Evolutionary conservation across 2,797 vertebrate genomes (phyloP), one percentile per base, ranked within the genome.

Genomic region (Microctenopoma lineatum): DNA sequence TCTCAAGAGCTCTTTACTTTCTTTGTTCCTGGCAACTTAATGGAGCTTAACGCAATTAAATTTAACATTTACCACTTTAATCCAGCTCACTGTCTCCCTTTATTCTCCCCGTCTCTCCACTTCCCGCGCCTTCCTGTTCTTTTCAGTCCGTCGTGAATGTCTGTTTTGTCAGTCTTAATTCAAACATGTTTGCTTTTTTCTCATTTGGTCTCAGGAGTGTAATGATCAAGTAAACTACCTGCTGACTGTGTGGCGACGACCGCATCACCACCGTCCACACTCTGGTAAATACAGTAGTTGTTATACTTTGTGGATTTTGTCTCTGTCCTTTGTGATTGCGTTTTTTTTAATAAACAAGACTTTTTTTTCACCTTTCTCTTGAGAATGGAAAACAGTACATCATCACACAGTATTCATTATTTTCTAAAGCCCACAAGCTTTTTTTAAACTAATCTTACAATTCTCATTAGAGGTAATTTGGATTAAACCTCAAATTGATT

Each of bases 31-130:
- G 64, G 66, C 52, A 77, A 84, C 77, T 77, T 86, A 85, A 87
- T 81, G 84, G 77, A 79, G 77, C 79, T 86, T 77, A 80, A 80
- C 55, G 52, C 80, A 80, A 84, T 87, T 80, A 80, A 79, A 83
- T 80, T 68, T 54, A 77, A 75, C 81, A 79, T 77, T 70, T 54
- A 32, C 44, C 48, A 50, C 71, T 82, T 80, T 84, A 82, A 87
- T 82, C 75, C 77, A 60, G n/a, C 66, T 27, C 25, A 29, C 36
- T 16, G 41, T 21, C 53, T 51, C 44, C 38, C 53, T 52, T 65
- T 38, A 63, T 53, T 59, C 62, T 39, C 50, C 8, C n/a, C 26
- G 45, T 42, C 60, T 42, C 8, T n/a, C 26, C 41, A 38, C 61
- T 42, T 45, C 16, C 42, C 36, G 13, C 16, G 18, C 36, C 39